Percentiles rank a stretch among this genome's conserved stretches.
These are phyloP conservation scores for Stramonita haemastoma DNA, from an alignment of 2,888 invertebrate species.

Conservation along the genomic window DNA sequence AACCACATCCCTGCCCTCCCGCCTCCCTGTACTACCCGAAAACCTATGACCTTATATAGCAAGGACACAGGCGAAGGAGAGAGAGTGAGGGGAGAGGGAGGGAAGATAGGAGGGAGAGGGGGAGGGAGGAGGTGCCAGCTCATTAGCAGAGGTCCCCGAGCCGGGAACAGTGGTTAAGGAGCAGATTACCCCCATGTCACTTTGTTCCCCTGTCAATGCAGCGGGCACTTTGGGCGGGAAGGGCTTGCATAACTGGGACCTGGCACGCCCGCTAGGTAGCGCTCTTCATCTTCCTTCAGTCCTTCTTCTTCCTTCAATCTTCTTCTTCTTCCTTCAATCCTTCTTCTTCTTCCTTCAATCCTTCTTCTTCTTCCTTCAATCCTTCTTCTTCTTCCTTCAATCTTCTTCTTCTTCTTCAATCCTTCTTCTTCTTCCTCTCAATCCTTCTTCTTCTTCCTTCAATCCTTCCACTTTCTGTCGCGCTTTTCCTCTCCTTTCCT, in stretches of 20 bases:
- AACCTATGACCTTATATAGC: neutral
- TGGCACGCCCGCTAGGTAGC: neutral
- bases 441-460: neutral
- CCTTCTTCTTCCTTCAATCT: too few relatives aligned
- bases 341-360: neutral
- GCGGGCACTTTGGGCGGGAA: neutral
- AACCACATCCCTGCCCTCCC: too few relatives aligned
- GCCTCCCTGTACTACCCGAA: neutral
- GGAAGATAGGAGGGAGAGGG: too few relatives aligned
- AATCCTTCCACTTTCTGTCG: neutral
- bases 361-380: too few relatives aligned
- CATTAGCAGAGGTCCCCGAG: neutral
- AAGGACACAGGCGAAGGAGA: neutral
- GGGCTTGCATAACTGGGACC: neutral
- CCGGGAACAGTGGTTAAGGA: slow-evolving; percentile 1
- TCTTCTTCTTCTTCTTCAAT: too few relatives aligned
- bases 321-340: neutral
- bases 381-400: too few relatives aligned
- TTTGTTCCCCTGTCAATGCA: slow-evolving; percentile 30
- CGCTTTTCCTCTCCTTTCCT: neutral
- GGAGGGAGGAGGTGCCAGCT: neutral
- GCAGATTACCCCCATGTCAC: slow-evolving; percentile 25
- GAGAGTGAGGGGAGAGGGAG: too few relatives aligned
- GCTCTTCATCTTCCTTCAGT: neutral
- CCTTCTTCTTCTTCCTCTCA: too few relatives aligned